These are phyloP conservation scores for Argyresthia albistria DNA, from an alignment of 2,888 invertebrate genomes.

Conservation along the genomic window DNA sequence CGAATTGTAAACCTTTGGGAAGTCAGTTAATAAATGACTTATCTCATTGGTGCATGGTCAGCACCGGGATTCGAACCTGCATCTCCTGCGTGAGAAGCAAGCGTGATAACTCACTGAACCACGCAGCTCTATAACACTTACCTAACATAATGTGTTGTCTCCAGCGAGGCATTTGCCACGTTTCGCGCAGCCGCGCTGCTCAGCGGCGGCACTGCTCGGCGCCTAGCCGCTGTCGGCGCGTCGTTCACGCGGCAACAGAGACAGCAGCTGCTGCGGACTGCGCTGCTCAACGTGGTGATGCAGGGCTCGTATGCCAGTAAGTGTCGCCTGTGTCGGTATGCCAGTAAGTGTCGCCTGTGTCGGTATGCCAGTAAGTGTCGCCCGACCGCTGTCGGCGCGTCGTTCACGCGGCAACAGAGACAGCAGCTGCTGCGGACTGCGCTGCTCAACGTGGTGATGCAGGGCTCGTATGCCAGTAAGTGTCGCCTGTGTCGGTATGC, in stretches of 20 bases:
- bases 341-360: too few species aligned
- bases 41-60: too few species aligned
- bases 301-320: conserved; percentile 53
- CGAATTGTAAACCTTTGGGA: too few species aligned
- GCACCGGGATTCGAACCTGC: too few species aligned
- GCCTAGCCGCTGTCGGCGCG: conserved; percentile 51
- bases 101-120: neutral
- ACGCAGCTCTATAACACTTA: neutral
- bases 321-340: conserved; percentile 18
- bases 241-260: conserved; percentile 55
- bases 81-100: too few species aligned
- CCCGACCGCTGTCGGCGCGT: conserved; percentile 43
- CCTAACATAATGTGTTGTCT: neutral
- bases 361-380: too few species aligned
- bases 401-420: conserved; percentile 51
- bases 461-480: conserved; percentile 52
- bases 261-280: conserved; percentile 39
- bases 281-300: conserved; percentile 53
- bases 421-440: conserved; percentile 43
- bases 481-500: conserved; percentile 3
- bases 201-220: conserved; percentile 39
- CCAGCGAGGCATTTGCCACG: conserved; percentile 47
- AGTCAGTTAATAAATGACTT: too few species aligned
- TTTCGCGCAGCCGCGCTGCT: conserved; percentile 50
- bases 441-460: conserved; percentile 49